A percentile compares a stretch with the other conserved stretches of the same genome.
These are phyloP conservation scores for Notothenia coriiceps DNA, from an alignment of 2,113 vertebrate genomes.

Conservation along the genomic window DNA sequence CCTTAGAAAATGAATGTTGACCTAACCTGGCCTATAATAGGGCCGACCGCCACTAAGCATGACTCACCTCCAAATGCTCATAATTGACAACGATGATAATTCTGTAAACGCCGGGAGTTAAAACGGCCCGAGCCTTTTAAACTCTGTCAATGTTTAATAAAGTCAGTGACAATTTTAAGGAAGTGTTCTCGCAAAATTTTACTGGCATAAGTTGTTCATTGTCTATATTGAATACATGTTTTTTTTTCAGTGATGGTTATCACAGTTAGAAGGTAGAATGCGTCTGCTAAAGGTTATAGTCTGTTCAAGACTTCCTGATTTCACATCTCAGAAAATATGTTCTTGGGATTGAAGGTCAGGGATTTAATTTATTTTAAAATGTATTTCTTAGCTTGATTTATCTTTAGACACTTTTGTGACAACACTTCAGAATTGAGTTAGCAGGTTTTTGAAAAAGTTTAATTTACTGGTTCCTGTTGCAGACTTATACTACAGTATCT, in stretches of 20 bases:
- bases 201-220: not conserved
- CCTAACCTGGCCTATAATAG: conserved; percentile 39
- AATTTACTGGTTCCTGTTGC: too few species aligned
- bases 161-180: not conserved
- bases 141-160: conserved; percentile 44
- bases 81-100: conserved; percentile 52
- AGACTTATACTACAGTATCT: not conserved
- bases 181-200: not conserved
- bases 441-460: not conserved
- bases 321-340: not conserved
- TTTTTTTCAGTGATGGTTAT: conserved; percentile 19
- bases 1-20: conserved; percentile 27
- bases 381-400: not conserved
- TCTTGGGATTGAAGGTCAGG: not conserved
- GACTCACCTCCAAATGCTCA: conserved; percentile 45
- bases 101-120: not conserved
- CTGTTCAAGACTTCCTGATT: not conserved
- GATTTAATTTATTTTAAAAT: not conserved
- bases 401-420: not conserved
- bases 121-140: not conserved
- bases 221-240: not conserved
- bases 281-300: not conserved
- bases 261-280: not conserved
- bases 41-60: conserved; percentile 32
- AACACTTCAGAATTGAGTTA: not conserved